Evolutionary conservation across 2,113 vertebrate genomes (phyloP), one percentile per base, ranked within the genome.

Genomic region (Podocnemis expansa): DNA sequence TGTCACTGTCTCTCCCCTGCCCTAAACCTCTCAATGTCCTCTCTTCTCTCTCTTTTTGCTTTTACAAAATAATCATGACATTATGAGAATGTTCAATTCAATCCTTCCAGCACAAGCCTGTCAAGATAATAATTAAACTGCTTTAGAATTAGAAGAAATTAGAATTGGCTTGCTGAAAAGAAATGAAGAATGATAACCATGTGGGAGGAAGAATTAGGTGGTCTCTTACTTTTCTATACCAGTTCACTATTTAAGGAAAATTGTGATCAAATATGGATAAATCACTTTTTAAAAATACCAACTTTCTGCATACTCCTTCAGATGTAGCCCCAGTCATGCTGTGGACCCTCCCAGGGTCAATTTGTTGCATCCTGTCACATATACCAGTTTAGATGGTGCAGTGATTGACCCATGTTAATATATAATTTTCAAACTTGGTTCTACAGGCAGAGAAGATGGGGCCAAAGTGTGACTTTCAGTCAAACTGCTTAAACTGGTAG

Each of bases 71-170:
- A 85, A 63, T 85, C 25, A 56, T 0, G 0, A 29, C 12, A 25
- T 88, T 83, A 70, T 94, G 80, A 75, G n/a, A 43, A 41, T 81
- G 27, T 29, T 93, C 3, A 25, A 84, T 96, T 94, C 41, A 24
- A 58, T 80, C 24, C 49, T 41, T 86, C n/a, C 54, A 89, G 25
- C 25, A 82, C 41, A 89, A 91, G 51, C 78, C 93, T 91, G 52
- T 95, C 80, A 89, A 7, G 25, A 75, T 51, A 89, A 78, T 31
- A 92, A 90, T 84, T 84, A 86, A 88, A 84, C 5, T 17, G 16
- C 58, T 91, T 83, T 86, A 41, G 45, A 93, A 95, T 78, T 89
- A 86, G 17, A 93, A 73, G 1, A 54, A 93, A 95, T 67, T 89
- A 82, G 21, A 93, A 73, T 1, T 89, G 67, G 80, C 24, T 84